These are phyloP conservation scores for Herpetotheres cachinnans DNA, from an alignment of 2,113 vertebrate genomes.

Conservation along the genomic window DNA sequence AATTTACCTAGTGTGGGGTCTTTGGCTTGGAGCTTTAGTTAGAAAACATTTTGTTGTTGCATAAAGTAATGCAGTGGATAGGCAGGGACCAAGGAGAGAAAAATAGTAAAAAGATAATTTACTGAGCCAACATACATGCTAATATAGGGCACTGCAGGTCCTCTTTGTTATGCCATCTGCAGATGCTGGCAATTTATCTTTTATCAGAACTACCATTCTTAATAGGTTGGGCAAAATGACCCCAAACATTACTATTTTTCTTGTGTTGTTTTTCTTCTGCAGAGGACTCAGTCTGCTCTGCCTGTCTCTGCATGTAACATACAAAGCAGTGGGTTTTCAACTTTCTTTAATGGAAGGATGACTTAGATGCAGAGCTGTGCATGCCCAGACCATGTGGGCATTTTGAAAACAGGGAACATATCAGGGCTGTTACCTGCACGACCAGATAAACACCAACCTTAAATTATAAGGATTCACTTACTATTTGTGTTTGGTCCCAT, in stretches of 20 bases:
- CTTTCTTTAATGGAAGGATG: not conserved
- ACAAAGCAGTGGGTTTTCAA: not conserved
- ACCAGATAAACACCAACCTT: not conserved
- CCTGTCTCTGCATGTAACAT: not conserved
- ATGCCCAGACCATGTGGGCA: not conserved
- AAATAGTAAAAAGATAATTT: not conserved
- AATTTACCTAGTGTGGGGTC: not conserved
- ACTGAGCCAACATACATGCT: not conserved
- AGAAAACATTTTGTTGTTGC: not conserved
- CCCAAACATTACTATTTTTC: not conserved
- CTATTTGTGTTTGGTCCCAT: not conserved
- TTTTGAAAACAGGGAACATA: not conserved
- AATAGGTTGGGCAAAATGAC: not conserved
- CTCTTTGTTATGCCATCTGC: not conserved
- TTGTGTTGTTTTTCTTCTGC: not conserved
- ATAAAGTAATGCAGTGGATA: not conserved
- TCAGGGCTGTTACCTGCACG: not conserved
- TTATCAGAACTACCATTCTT: not conserved
- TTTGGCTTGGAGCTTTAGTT: conserved; percentile 14
- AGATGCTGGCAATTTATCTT: not conserved
- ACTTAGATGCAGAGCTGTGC: not conserved
- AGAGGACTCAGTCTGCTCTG: not conserved
- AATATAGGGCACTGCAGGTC: not conserved
- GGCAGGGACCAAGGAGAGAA: not conserved
- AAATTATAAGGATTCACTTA: not conserved